These are phyloP conservation scores for Rhyacophila evoluta DNA, from an alignment of 2,888 invertebrate genomes.

Conservation along the genomic window DNA sequence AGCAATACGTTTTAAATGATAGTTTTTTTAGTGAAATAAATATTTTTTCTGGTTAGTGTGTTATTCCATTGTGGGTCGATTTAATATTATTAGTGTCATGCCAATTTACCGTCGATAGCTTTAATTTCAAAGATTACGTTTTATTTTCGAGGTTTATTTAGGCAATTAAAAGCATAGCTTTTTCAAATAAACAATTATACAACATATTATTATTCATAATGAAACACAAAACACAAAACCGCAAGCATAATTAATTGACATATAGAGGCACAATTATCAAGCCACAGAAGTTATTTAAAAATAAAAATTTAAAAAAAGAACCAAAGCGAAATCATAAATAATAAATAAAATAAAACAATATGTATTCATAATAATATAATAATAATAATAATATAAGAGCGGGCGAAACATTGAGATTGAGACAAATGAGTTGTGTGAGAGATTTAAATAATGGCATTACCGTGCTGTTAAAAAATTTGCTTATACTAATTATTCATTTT, in stretches of 20 bases:
- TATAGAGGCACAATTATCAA: slow-evolving; percentile 50
- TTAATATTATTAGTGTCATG: too few relatives aligned
- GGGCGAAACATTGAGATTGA: slow-evolving; percentile 55
- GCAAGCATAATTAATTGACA: slow-evolving; percentile 44
- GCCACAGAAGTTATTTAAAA: slow-evolving; percentile 40
- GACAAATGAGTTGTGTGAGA: slow-evolving; percentile 53
- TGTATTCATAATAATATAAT: slow-evolving; percentile 15
- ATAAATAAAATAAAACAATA: slow-evolving; percentile 31
- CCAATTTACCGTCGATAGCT: too few relatives aligned
- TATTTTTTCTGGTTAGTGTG: too few relatives aligned
- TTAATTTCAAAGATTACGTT: too few relatives aligned
- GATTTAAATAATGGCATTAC: slow-evolving; percentile 39
- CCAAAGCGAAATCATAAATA: slow-evolving; percentile 36
- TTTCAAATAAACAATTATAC: too few relatives aligned
- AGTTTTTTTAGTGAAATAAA: too few relatives aligned
- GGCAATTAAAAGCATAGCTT: too few relatives aligned
- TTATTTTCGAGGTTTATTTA: too few relatives aligned
- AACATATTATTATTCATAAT: background rate
- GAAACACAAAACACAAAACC: slow-evolving; percentile 20
- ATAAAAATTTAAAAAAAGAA: slow-evolving; percentile 52
- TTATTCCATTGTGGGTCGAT: too few relatives aligned
- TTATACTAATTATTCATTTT: background rate
- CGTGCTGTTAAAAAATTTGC: slow-evolving; percentile 27
- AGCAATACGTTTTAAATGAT: too few relatives aligned
- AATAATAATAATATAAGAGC: slow-evolving; percentile 58